A percentile compares a stretch with the other conserved stretches of the same genome.
Evolutionary conservation across 2,113 vertebrate genomes (phyloP).

Genomic region (Suricata suricatta): DNA sequence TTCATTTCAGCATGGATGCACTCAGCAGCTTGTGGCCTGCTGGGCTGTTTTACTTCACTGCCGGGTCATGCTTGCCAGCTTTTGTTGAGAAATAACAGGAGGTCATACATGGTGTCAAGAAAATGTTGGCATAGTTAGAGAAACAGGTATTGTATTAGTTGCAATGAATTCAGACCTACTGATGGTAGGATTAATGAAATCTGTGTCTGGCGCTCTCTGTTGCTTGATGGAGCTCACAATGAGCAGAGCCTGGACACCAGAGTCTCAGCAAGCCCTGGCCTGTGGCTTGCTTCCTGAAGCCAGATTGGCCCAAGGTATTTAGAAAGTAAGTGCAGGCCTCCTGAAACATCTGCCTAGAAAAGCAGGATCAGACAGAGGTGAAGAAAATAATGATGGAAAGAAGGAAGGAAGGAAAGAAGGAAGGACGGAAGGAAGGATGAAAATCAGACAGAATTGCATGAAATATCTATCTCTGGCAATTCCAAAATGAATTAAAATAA

Average conservation of each 20-base stretch:
- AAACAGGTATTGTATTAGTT: constrained; percentile 83
- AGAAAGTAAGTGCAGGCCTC: constrained; percentile 58
- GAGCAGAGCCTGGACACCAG: constrained; percentile 69
- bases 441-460: not conserved
- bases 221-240: constrained; percentile 63
- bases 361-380: not conserved
- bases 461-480: not conserved
- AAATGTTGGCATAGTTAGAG: constrained; percentile 81
- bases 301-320: constrained; percentile 50
- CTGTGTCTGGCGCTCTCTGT: constrained; percentile 69
- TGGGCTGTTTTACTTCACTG: constrained; percentile 80
- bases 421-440: too few species aligned
- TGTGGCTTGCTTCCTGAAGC: constrained; percentile 67
- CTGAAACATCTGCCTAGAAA: constrained; percentile 19
- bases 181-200: constrained; percentile 85
- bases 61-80: constrained; percentile 77
- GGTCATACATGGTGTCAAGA: constrained; percentile 81
- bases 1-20: constrained; percentile 83
- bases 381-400: not conserved
- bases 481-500: not conserved
- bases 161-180: constrained; percentile 84
- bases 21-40: constrained; percentile 76
- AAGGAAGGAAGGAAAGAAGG: too few species aligned
- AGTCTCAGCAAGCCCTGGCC: constrained; percentile 72
- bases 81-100: constrained; percentile 84